phyloP scores from a whole-genome alignment of 1,140 invertebrate genomes.

The Protaetia brevitarsis region DNA sequence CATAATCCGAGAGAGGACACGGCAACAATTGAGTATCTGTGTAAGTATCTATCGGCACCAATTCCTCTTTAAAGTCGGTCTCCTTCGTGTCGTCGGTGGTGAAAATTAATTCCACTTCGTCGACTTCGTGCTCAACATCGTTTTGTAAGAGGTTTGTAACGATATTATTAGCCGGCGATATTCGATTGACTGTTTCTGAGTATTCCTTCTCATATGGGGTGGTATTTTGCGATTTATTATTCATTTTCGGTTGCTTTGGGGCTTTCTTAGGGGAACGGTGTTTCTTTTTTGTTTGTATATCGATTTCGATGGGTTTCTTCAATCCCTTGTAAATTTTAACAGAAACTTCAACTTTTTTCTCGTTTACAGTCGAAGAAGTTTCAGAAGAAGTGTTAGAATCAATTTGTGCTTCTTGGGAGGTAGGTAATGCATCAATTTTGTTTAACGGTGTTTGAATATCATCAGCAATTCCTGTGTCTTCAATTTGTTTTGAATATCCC shows the following conservation, averaged over 20 bases:
- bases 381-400: background rate
- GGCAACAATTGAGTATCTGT: conserved; percentile 1
- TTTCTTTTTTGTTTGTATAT: conserved; percentile 15
- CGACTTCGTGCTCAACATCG: conserved; percentile 63
- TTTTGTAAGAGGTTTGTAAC: conserved; percentile 41
- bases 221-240: conserved; percentile 17
- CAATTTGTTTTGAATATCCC: background rate
- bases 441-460: no score
- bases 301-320: conserved; percentile 13
- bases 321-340: conserved; percentile 2
- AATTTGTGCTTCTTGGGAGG: background rate
- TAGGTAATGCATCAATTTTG: no score
- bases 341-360: conserved; percentile 2
- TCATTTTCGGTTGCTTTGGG: background rate
- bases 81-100: conserved; percentile 75
- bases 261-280: background rate
- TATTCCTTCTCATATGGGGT: no score
- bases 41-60: conserved; percentile 66
- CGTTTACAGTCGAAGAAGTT: background rate
- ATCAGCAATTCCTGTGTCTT: background rate
- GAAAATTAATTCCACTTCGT: conserved; percentile 78
- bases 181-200: no score
- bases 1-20: conserved; percentile 25
- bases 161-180: conserved; percentile 44
- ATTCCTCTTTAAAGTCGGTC: conserved; percentile 61